Percentiles rank a stretch among this genome's conserved stretches.
Conservation (phyloP, 2,113 vertebrate species). For the Lepidothrix coronata region DNA sequence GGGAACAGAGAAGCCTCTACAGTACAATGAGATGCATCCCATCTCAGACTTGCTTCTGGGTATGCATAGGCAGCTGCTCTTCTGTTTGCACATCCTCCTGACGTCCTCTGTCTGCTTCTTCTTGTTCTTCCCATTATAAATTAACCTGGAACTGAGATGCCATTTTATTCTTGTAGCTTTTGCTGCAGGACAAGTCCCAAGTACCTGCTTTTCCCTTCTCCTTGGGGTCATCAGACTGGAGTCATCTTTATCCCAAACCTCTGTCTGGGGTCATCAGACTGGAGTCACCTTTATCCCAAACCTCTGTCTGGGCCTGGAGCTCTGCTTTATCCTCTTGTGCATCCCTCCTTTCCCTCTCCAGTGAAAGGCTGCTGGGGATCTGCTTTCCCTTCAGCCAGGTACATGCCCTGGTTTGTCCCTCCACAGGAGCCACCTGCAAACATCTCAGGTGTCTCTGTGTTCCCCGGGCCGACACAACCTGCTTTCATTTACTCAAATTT, state of each 20-base stretch:
- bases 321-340: background rate
- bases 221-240: background rate
- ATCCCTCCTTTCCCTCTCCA: background rate
- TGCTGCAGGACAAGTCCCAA: rapidly evolving
- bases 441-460: background rate
- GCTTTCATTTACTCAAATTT: background rate
- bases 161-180: background rate
- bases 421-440: background rate
- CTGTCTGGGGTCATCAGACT: background rate
- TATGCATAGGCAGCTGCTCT: background rate
- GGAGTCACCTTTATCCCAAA: background rate
- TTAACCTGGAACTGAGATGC: background rate
- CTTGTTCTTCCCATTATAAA: background rate
- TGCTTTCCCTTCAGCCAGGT: background rate
- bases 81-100: background rate
- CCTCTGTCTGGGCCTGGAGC: rapidly evolving
- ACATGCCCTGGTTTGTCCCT: background rate
- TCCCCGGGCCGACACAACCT: background rate
- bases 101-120: background rate
- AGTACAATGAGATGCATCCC: background rate
- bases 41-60: background rate
- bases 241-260: background rate
- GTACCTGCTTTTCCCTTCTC: background rate
- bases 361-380: background rate
- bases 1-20: background rate